Base-by-base conservation (phyloP, 2,888 invertebrate genomes). In the Melanostoma scalare region DNA sequence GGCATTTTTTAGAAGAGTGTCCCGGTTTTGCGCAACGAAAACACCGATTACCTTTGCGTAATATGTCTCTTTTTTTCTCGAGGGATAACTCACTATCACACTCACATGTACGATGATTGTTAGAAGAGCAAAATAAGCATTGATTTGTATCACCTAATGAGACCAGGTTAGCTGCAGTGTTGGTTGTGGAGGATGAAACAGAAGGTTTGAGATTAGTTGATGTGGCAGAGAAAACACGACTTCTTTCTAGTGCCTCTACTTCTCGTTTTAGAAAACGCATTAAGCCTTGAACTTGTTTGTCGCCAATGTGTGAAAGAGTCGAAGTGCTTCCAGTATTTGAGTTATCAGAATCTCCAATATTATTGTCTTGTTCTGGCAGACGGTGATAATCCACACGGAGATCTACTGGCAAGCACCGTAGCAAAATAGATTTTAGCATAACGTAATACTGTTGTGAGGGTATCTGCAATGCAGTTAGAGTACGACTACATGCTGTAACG, bases 231-330 rank as follows among this genome's bases (percentile, higher is more conserved):
- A 20, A 1, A 50, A 63, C 35, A 10, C 35, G 10, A 10, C 61
- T 61, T 33, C 35, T 61, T 9, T 65, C 52, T 31, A 65, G 3
- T 10, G 65, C 30, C 2, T 65, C 65, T 4, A 65, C 52, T 10
- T 65, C 52, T 6, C 52, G 40, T 42, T 65, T 65, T 2, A 65
- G 31, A 33, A 65, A 65, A 6, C 42, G 65, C 31, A 52, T 33
- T 33, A 65, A 40, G n/a, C n/a, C 1, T 52, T 31, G 38, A 3
- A 65, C 65, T 8, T 65, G 40, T 6, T 40, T 40, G 3, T 42
- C 40, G 9, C 33, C 65, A 52, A 52, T 52, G 4, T 33, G 52
- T 1, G 33, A 52, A 30, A 40, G 40, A 42, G 65, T 10, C 5
- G 50, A 63, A n/a, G 4, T 46, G 6, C 44, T 46, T 31, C n/a